phyloP scores from a whole-genome alignment of 2,888 invertebrate species.

The Nymphalis polychloros region DNA sequence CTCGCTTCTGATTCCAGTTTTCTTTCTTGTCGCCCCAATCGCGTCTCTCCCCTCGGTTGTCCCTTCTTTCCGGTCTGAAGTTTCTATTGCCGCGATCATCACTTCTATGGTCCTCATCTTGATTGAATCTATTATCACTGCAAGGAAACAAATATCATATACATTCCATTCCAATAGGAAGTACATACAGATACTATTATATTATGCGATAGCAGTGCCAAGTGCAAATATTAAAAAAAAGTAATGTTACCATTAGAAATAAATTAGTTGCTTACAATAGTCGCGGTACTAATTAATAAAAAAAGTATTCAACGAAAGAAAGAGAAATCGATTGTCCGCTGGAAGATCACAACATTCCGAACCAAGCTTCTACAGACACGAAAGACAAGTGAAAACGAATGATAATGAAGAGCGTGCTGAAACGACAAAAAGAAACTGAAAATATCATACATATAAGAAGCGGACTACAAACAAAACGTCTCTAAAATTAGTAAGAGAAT shows the following conservation, averaged over 20 bases:
- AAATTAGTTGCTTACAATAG: constrained; percentile 1
- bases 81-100: constrained; percentile 50
- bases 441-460: constrained; percentile 45
- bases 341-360: constrained; percentile 45
- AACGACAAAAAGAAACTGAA: constrained; percentile 46
- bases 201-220: neutral
- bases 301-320: constrained; percentile 7
- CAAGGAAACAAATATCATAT: constrained; percentile 24
- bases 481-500: constrained; percentile 15
- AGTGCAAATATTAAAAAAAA: constrained; percentile 4
- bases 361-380: constrained; percentile 50
- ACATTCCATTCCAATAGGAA: too few species aligned
- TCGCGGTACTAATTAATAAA: neutral
- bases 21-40: constrained; percentile 11
- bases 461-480: constrained; percentile 26
- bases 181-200: neutral
- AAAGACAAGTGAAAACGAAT: constrained; percentile 40
- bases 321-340: constrained; percentile 22
- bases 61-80: constrained; percentile 47
- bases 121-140: constrained; percentile 53
- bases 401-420: constrained; percentile 48
- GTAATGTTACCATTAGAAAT: neutral
- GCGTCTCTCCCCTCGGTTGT: constrained; percentile 49
- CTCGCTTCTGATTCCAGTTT: constrained; percentile 49
- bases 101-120: constrained; percentile 55